Base-by-base conservation (phyloP, 2,113 vertebrate species). In the Paracanthobrama guichenoti region DNA sequence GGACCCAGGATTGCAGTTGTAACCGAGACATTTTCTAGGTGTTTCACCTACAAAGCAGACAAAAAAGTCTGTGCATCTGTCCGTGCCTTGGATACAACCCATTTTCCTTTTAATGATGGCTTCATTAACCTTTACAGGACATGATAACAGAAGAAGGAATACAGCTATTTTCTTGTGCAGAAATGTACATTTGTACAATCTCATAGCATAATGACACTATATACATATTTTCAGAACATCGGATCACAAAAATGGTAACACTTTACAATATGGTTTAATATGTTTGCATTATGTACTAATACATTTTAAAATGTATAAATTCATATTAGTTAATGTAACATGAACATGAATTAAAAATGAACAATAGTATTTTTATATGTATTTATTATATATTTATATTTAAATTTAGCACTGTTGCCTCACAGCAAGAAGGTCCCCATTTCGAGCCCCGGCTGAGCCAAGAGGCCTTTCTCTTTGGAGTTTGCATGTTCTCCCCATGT, bases 21-120 rank as follows among this genome's bases (percentile, higher is more conserved):
- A 53, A 53, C 50, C 5, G 0, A 18, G 16, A 18, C 6, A 6
- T 90, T 90, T 90, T 91, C 88, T 91, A 92, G 89, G 81, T 73
- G 84, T 89, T 92, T 91, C 90, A 92, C 91, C 90, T 90, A 91
- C 85, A 90, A 7, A 53, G 88, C 87, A 91, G 90, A 24, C 9
- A 3, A 18, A 53, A 10, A 7, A 74, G 44, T 26, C 12, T 24
- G 3, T 4, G 35, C 35, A 22, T 60, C 55, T 42, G 76, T 16
- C 13, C n/a, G n/a, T 60, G 35, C 35, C 76, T 79, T 46, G 1
- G 46, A 39, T 67, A 22, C 18, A 67, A 5, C 13, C 69, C 5
- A 44, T 72, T 72, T 44, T 13, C 1, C 4, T 44, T 72, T 44
- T 72, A 44, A 72, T n/a, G 4, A 44, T 7, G 22, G 5, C 69